Percentiles rank a stretch among this genome's conserved stretches.
Conservation (phyloP, 30 jellyfish, hydroid and myxozoan species). For the Catostylus mosaicus region DNA sequence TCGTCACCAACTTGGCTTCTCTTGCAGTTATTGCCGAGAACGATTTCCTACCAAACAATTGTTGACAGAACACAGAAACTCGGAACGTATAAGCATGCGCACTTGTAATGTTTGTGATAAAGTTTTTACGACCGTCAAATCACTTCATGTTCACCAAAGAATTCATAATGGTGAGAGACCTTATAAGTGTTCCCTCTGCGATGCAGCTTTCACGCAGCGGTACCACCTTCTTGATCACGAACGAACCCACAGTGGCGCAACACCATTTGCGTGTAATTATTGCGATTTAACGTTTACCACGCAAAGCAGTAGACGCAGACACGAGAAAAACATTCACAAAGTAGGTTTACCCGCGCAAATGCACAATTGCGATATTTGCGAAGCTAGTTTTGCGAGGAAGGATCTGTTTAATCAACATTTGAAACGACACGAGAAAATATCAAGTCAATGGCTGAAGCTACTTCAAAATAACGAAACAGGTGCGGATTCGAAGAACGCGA, state of each 20-base stretch:
- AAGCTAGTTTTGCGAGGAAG: not conserved
- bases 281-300: conserved; percentile 25
- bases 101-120: not conserved
- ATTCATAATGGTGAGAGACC: conserved; percentile 38
- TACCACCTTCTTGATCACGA: conserved; percentile 22
- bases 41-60: not conserved
- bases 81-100: not conserved
- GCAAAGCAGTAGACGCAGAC: conserved; percentile 52
- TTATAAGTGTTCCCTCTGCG: not conserved
- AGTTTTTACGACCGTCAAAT: not conserved
- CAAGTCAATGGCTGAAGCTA: not conserved
- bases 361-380: conserved; percentile 11
- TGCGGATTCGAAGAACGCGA: not conserved
- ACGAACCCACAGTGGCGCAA: conserved; percentile 41
- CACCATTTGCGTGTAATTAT: conserved; percentile 31
- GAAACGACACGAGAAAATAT: not conserved
- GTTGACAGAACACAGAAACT: not conserved
- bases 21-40: not conserved
- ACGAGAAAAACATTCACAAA: conserved; percentile 3
- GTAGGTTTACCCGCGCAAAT: not conserved
- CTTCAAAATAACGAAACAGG: not conserved
- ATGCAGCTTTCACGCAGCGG: conserved; percentile 27
- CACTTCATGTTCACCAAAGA: conserved; percentile 20
- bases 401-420: not conserved
- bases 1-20: not conserved